Evolutionary conservation across 2,888 invertebrate genomes (phyloP).

Genomic region (Cerastoderma edule): DNA sequence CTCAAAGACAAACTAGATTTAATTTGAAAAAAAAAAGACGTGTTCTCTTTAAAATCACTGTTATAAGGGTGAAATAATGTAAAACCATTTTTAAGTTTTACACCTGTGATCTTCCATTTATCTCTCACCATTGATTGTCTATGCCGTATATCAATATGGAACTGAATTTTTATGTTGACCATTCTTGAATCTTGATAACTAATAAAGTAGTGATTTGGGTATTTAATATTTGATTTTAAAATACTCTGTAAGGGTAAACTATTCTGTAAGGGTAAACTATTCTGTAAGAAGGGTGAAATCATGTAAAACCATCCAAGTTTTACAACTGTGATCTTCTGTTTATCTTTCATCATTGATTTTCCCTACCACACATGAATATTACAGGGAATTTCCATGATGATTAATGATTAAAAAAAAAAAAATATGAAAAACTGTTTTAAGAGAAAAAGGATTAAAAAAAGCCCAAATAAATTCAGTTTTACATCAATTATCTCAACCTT

Average conservation of each 20-base stretch:
- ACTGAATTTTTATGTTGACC: conserved; percentile 59
- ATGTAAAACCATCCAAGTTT: background rate
- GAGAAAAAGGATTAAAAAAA: too few relatives aligned
- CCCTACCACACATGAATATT: background rate
- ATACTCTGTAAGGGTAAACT: too few relatives aligned
- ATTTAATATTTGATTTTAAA: too few relatives aligned
- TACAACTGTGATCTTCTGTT: conserved; percentile 57
- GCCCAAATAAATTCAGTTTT: too few relatives aligned
- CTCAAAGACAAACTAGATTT: too few relatives aligned
- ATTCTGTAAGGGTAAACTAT: too few relatives aligned
- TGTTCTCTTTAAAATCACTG: background rate
- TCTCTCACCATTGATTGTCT: conserved; percentile 60
- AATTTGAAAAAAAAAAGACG: too few relatives aligned
- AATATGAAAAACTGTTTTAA: too few relatives aligned
- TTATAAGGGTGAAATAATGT: conserved; percentile 32
- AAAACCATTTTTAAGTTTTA: background rate
- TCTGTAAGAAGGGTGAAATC: conserved; percentile 34
- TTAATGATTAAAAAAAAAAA: too few relatives aligned
- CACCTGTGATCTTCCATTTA: conserved; percentile 56
- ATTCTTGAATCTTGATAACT: too few relatives aligned
- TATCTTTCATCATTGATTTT: conserved; percentile 37
- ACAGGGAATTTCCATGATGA: conserved; percentile 24
- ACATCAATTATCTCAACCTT: too few relatives aligned
- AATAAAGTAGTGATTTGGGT: too few relatives aligned
- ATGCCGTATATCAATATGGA: conserved; percentile 25